Evolutionary conservation across 1,140 invertebrate genomes (phyloP).

Genomic region (Berghia stephanieae): DNA sequence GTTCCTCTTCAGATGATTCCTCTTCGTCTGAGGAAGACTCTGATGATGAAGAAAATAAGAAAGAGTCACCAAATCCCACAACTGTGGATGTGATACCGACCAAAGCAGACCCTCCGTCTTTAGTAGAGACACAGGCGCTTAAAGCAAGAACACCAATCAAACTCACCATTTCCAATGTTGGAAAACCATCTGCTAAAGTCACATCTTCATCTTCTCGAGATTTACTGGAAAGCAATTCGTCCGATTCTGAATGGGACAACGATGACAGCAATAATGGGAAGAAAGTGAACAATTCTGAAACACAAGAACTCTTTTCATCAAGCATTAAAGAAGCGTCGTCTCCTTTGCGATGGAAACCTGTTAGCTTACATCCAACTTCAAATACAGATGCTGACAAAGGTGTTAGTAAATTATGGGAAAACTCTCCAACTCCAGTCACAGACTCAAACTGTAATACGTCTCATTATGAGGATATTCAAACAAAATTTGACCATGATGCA

Average conservation of each 20-base stretch:
- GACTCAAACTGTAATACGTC: no score
- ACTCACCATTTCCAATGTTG: constrained; percentile 32
- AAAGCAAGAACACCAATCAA: constrained; percentile 27
- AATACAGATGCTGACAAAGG: no score
- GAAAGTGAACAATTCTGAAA: no score
- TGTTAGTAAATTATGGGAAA: no score
- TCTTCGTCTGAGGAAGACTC: constrained; percentile 26
- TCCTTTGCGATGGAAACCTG: no score
- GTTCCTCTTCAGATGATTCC: constrained; percentile 14
- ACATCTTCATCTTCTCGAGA: constrained; percentile 22
- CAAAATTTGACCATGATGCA: no score
- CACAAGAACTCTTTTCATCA: no score
- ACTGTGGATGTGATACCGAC: neutral
- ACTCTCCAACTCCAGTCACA: no score
- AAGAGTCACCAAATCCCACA: neutral
- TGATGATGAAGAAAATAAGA: constrained; percentile 26
- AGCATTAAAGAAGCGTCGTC: no score
- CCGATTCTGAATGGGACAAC: constrained; percentile 26
- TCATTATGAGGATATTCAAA: no score
- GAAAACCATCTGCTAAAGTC: constrained; percentile 31
- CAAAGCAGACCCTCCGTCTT: no score
- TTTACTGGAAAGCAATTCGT: constrained; percentile 24
- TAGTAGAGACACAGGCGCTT: neutral
- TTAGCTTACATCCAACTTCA: no score
- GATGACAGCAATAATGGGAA: neutral